Evolutionary conservation across 2,888 invertebrate species (phyloP).

Genomic region (Ectemnius cavifrons): DNA sequence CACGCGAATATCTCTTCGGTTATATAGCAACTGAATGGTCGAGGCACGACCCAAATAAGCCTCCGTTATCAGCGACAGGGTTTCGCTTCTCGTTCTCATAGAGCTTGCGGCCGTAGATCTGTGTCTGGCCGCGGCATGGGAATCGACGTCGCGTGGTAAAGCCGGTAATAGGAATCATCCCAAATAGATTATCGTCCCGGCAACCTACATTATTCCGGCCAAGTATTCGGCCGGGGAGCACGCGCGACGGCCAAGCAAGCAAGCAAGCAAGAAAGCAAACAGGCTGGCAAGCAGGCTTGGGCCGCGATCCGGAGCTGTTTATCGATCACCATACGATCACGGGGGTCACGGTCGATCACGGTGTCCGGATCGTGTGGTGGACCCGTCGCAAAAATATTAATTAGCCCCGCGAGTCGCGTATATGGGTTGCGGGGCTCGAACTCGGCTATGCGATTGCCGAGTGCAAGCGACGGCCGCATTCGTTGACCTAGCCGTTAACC

Average conservation of each 20-base stretch:
- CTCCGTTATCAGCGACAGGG: constrained; percentile 8
- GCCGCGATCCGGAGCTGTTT: constrained; percentile 15
- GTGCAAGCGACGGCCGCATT: constrained; percentile 48
- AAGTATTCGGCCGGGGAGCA: background rate
- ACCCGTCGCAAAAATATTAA: constrained; percentile 62
- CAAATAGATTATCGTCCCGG: constrained; percentile 9
- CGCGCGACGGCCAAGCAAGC: background rate
- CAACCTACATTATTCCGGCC: constrained; percentile 5
- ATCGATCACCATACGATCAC: constrained; percentile 24
- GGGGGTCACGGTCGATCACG: constrained; percentile 34
- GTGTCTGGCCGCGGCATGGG: constrained; percentile 3
- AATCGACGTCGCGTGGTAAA: background rate
- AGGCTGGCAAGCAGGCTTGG: background rate
- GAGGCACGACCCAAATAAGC: constrained; percentile 1
- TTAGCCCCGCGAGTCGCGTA: constrained; percentile 44
- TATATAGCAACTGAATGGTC: background rate
- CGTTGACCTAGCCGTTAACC: constrained; percentile 57
- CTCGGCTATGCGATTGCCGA: constrained; percentile 56
- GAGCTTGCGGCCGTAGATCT: background rate
- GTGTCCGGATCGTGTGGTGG: background rate
- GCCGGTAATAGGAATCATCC: constrained; percentile 4
- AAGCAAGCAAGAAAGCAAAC: background rate
- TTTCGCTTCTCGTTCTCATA: background rate
- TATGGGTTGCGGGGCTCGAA: constrained; percentile 49
- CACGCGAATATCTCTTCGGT: no score